Evolutionary conservation across 2,888 invertebrate species (phyloP).

Genomic region (Temnothorax unifasciatus): DNA sequence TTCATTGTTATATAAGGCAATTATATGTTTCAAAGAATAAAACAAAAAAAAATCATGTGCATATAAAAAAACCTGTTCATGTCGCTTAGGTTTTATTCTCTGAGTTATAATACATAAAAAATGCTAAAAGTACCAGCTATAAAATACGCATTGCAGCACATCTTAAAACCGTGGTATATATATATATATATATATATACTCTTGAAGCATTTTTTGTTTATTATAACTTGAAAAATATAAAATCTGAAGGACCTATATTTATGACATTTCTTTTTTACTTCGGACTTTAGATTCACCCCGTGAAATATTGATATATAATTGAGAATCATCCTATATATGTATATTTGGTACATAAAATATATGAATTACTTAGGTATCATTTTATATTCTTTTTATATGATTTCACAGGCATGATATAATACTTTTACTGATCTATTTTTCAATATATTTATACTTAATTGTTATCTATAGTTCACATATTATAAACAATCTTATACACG

Average conservation of each 20-base stretch:
- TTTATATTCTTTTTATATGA: not conserved
- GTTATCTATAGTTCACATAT: slow-evolving; percentile 5
- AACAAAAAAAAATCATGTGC: not conserved
- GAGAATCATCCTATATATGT: not conserved
- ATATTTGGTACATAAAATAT: not conserved
- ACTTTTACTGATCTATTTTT: slow-evolving; percentile 26
- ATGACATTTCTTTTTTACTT: not conserved
- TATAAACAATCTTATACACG: not conserved
- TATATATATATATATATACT: no score
- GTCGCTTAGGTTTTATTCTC: not conserved
- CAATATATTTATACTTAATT: not conserved
- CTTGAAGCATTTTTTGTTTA: not conserved
- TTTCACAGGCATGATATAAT: not conserved
- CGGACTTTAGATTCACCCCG: not conserved
- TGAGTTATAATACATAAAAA: not conserved
- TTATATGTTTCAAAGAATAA: not conserved
- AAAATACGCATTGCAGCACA: not conserved
- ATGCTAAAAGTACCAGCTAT: not conserved
- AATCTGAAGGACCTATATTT: not conserved
- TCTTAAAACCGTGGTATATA: not conserved
- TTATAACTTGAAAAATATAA: not conserved
- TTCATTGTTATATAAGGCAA: slow-evolving; percentile 40
- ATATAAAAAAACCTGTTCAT: not conserved
- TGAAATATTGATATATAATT: not conserved
- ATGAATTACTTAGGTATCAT: not conserved